Evolutionary conservation across 2,113 vertebrate genomes (phyloP), one percentile per base, ranked within the genome.

Genomic region (Capra hircus): DNA sequence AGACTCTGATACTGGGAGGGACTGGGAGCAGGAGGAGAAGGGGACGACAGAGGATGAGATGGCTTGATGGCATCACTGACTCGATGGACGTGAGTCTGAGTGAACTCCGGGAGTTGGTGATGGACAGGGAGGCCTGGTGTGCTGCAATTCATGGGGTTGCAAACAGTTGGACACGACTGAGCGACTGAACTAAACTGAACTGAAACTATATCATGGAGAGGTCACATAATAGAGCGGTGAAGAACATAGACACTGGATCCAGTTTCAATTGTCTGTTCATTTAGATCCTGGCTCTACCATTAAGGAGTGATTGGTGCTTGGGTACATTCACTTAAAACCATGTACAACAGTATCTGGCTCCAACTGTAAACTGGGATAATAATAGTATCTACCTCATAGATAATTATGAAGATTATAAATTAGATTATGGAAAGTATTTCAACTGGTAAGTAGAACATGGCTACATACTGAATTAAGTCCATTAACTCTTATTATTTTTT

Each of bases 401-500:
- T 82, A 91, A 78, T 52, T 6, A 91, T 45, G 64, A 91, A 9
- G 45, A 62, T 86, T 74, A 92, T 83, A 92, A 71, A 30, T 64
- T 87, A 94, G 28, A 36, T 50, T 60, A 36, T 55, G 36, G 14
- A 71, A 90, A 45, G 27, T 45, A 89, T 3, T 93, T 97, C 33
- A 86, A 8, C 21, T 87, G 14, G 55, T 71, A 95, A 83, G 28
- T 90, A n/a, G 30, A 86, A 77, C 8, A n/a, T 30, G 27, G 11
- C 33, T 78, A 95, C 19, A n/a, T 84, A 23, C 28, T 96, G 43
- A 94, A 80, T 83, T 94, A 92, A 82, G 12, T n/a, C 25, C 2
- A 50, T 95, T 88, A 88, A 84, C 9, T 81, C n/a, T 82, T 96
- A 21, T 33, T 60, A 21, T 88, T 84, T 85, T 74, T 92, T 88